These are phyloP conservation scores for Chloebia gouldiae DNA, from an alignment of 2,113 vertebrate species.

Conservation along the genomic window DNA sequence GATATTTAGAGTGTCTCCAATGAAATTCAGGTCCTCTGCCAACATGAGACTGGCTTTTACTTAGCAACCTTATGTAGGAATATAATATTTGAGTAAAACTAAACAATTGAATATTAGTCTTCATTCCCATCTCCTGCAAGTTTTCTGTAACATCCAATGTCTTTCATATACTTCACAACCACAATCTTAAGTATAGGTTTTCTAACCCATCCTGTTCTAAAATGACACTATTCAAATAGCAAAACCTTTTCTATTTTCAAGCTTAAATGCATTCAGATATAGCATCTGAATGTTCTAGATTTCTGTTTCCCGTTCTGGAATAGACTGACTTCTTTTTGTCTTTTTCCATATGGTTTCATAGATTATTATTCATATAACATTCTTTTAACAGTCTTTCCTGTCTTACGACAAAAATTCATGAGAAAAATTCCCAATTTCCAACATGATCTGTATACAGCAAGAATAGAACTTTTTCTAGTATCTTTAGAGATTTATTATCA, in stretches of 20 bases:
- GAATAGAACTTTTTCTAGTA: background rate
- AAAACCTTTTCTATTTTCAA: background rate
- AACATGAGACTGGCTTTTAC: background rate
- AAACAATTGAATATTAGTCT: background rate
- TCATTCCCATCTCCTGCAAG: background rate
- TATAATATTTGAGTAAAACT: background rate
- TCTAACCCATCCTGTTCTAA: background rate
- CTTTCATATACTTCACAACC: background rate
- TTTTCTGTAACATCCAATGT: background rate
- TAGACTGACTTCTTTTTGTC: background rate
- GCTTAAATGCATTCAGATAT: background rate
- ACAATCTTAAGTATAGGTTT: background rate
- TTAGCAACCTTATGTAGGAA: background rate
- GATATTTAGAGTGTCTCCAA: background rate
- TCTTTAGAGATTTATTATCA: background rate
- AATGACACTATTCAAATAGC: background rate
- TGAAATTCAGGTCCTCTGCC: background rate
- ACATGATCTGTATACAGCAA: background rate
- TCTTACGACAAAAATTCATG: background rate
- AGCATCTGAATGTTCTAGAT: background rate
- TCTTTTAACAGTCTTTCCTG: background rate
- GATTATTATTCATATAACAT: background rate
- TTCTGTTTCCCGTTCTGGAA: background rate
- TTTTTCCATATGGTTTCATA: background rate
- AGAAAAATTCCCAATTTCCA: background rate